Conservation (phyloP, 2,113 vertebrate genomes). For the Riparia riparia region DNA sequence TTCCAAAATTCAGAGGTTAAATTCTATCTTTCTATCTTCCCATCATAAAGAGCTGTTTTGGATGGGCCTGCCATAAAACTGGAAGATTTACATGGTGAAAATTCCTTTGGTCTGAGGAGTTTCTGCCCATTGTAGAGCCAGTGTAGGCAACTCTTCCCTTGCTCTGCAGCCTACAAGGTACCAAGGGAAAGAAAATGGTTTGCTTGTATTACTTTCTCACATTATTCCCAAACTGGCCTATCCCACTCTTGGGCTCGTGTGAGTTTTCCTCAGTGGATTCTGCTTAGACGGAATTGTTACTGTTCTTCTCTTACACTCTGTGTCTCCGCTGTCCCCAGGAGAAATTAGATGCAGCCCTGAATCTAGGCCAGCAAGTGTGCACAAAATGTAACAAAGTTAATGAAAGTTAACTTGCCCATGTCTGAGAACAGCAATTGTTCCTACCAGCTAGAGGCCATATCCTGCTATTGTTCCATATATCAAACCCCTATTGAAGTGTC, state of each 20-base stretch:
- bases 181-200: background rate
- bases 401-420: constrained; percentile 50
- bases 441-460: constrained; percentile 51
- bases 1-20: background rate
- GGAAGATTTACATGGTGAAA: background rate
- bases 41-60: background rate
- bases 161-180: background rate
- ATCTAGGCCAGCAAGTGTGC: constrained; percentile 50
- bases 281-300: background rate
- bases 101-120: constrained; percentile 17
- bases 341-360: constrained; percentile 39
- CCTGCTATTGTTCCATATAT: constrained; percentile 62
- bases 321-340: constrained; percentile 23
- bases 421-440: constrained; percentile 42
- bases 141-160: background rate
- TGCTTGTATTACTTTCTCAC: background rate
- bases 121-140: background rate
- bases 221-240: background rate
- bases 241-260: background rate
- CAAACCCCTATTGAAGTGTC: constrained; percentile 29
- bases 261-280: constrained; percentile 17
- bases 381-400: constrained; percentile 43
- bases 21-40: background rate
- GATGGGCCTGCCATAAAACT: background rate
- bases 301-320: background rate